A percentile compares a stretch with the other conserved stretches of the same genome.
phyloP scores from a whole-genome alignment of 2,113 vertebrate genomes.

The Vulpes ferrilata region DNA sequence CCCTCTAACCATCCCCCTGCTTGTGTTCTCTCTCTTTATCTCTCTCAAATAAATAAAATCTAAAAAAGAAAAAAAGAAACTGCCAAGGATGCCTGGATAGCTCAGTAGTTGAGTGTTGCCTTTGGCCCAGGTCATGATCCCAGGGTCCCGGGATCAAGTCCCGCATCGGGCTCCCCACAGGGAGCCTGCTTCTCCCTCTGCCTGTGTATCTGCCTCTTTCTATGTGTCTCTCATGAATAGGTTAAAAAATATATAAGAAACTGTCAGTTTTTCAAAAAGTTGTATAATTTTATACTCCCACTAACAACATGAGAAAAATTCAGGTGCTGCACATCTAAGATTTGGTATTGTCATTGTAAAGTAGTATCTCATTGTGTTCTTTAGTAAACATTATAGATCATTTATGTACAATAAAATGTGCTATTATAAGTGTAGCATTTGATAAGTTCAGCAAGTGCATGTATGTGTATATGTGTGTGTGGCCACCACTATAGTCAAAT shows the following conservation, averaged over 20 bases:
- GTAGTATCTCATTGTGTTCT: neutral
- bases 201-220: too few species aligned
- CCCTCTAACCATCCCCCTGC: too few species aligned
- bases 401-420: constrained; percentile 20
- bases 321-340: neutral
- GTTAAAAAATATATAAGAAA: neutral
- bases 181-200: too few species aligned
- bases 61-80: too few species aligned
- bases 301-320: constrained; percentile 13
- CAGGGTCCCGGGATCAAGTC: too few species aligned
- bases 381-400: neutral
- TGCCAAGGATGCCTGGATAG: too few species aligned
- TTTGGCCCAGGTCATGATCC: too few species aligned
- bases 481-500: neutral
- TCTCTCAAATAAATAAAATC: too few species aligned
- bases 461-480: neutral
- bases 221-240: too few species aligned
- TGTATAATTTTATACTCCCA: neutral
- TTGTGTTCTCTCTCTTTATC: too few species aligned
- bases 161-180: too few species aligned
- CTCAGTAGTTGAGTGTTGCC: too few species aligned
- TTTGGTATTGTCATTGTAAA: constrained; percentile 27
- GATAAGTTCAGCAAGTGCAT: constrained; percentile 15
- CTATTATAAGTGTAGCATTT: constrained; percentile 32
- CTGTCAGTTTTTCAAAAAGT: neutral